Evolutionary conservation across 2,888 invertebrate species (phyloP).

Genomic region (Caenorhabditis panamensis): DNA sequence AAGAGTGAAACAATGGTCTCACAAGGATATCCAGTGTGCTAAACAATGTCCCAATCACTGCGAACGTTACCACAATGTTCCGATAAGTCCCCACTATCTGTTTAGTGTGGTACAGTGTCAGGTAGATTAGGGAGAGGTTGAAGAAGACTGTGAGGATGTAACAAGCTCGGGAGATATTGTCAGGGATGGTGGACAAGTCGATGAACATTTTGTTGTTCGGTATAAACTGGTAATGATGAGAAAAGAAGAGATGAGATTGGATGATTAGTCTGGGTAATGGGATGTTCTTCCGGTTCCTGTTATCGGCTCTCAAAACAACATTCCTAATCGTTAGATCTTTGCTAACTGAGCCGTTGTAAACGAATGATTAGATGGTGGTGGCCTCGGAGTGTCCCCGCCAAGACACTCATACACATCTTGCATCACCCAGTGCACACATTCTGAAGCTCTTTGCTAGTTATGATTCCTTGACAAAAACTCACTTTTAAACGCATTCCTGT

Average conservation of each 20-base stretch:
- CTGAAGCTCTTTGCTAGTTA: too few species aligned
- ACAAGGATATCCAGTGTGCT: conserved; percentile 12
- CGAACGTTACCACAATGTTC: conserved; percentile 21
- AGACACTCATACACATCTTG: neutral
- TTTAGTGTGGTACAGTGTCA: conserved; percentile 11
- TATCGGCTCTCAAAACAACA: too few species aligned
- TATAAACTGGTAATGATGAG: neutral
- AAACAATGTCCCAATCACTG: conserved; percentile 9
- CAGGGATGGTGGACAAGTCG: neutral
- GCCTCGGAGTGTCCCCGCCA: neutral
- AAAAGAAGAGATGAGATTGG: too few species aligned
- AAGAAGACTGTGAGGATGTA: conserved; percentile 19
- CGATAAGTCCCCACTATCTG: conserved; percentile 17
- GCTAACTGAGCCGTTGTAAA: too few species aligned
- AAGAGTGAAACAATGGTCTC: conserved; percentile 36
- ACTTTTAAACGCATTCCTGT: neutral
- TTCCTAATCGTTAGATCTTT: neutral
- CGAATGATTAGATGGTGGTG: neutral
- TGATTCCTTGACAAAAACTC: too few species aligned
- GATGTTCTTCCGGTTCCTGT: too few species aligned
- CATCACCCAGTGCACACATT: neutral
- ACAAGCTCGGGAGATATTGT: conserved; percentile 14
- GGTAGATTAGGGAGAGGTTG: conserved; percentile 18
- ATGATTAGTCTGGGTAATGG: neutral
- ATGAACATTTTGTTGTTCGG: neutral